Percentiles rank a stretch among this genome's conserved stretches.
phyloP scores from a whole-genome alignment of 2,888 invertebrate genomes.

The Eudemis profundana region DNA sequence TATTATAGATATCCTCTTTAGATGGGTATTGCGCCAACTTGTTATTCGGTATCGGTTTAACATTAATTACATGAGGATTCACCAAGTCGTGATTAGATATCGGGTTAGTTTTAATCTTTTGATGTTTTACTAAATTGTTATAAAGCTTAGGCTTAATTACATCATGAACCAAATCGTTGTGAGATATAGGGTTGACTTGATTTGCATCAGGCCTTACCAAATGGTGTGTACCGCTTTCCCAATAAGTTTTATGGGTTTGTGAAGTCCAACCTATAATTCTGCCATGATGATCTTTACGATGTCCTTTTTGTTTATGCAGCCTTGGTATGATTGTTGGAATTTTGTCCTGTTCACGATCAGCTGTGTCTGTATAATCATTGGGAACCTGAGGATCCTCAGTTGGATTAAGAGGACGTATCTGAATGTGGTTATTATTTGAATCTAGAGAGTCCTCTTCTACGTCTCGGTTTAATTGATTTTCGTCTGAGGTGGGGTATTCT shows the following conservation, averaged over 20 bases:
- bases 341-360: neutral
- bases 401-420: neutral
- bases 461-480: neutral
- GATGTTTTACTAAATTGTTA: too few species aligned
- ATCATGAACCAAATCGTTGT: neutral
- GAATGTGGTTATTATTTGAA: neutral
- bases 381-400: neutral
- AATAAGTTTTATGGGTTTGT: neutral
- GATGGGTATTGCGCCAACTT: too few species aligned
- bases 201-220: neutral
- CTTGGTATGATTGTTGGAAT: neutral
- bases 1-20: neutral
- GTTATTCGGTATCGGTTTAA: too few species aligned
- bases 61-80: too few species aligned
- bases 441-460: neutral
- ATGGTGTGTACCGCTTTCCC: neutral
- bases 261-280: conserved; percentile 15
- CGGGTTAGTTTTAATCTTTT: too few species aligned
- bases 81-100: too few species aligned
- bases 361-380: neutral
- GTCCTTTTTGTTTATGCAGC: neutral
- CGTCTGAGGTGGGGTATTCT: neutral
- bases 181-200: neutral
- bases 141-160: too few species aligned
- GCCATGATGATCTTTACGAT: conserved; percentile 5